These are phyloP conservation scores for Dusona sp. DNA, from an alignment of 2,888 invertebrate species.

Conservation along the genomic window DNA sequence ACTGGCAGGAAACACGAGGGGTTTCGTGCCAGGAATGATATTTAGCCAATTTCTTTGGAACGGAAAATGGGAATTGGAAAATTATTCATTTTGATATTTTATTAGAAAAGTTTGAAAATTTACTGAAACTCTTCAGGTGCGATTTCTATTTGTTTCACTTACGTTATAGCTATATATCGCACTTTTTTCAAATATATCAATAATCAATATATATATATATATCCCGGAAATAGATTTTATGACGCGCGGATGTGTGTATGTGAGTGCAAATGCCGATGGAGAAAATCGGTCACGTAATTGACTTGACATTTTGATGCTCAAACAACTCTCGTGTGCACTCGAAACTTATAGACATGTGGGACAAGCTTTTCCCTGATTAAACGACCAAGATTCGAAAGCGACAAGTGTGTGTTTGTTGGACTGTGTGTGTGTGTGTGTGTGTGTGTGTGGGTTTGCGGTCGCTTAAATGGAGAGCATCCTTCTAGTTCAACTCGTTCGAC, in stretches of 20 bases:
- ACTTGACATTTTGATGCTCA: slow-evolving; percentile 51
- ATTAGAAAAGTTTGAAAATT: neutral
- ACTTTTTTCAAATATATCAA: neutral
- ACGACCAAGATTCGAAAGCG: slow-evolving; percentile 16
- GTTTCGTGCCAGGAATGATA: neutral
- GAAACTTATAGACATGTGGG: slow-evolving; percentile 10
- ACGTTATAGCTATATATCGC: neutral
- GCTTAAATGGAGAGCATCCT: neutral
- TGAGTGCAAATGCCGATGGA: neutral
- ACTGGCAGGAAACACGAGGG: neutral
- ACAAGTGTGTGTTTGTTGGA: neutral
- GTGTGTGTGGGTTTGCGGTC: neutral
- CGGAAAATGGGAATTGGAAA: neutral
- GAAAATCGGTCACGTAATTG: slow-evolving; percentile 48
- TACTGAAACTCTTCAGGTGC: neutral
- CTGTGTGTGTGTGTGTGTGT: neutral
- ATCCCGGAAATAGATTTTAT: slow-evolving; percentile 38
- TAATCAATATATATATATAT: neutral
- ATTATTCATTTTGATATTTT: neutral
- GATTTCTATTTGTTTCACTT: neutral
- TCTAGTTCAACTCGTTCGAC: neutral
- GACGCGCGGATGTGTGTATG: neutral
- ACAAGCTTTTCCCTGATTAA: slow-evolving; percentile 13
- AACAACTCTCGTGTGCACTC: slow-evolving; percentile 34
- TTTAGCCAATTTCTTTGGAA: neutral